Percentiles rank a stretch among this genome's conserved stretches.
These are phyloP conservation scores for Teinopalpus imperialis DNA, from an alignment of 2,888 invertebrate species.

Conservation along the genomic window DNA sequence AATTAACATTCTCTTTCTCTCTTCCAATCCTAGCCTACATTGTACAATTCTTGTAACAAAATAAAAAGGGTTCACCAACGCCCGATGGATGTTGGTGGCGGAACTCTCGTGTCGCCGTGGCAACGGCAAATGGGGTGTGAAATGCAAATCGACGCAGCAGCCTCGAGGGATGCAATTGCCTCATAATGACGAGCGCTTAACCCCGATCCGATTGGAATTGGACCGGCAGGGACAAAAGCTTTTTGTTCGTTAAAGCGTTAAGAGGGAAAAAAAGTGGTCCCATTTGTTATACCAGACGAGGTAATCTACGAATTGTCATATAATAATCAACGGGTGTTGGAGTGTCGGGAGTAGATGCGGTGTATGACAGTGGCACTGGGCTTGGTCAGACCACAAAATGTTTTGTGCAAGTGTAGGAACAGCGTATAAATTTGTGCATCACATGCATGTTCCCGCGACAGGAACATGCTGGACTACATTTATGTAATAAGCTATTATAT, in stretches of 20 bases:
- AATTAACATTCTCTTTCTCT: too few relatives aligned
- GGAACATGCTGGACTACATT: too few relatives aligned
- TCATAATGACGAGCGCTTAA: constrained; percentile 20
- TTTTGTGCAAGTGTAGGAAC: too few relatives aligned
- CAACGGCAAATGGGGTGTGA: constrained; percentile 18
- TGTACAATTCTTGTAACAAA: constrained; percentile 31
- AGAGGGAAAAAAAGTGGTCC: constrained; percentile 1
- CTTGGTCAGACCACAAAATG: too few relatives aligned
- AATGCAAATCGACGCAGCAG: constrained; percentile 21
- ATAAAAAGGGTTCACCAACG: not conserved
- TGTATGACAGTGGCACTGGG: too few relatives aligned
- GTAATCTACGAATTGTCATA: too few relatives aligned
- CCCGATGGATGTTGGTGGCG: constrained; percentile 38
- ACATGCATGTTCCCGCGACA: too few relatives aligned
- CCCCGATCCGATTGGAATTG: constrained; percentile 9
- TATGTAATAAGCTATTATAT: too few relatives aligned
- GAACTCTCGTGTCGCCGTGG: constrained; percentile 29
- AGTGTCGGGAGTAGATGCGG: too few relatives aligned
- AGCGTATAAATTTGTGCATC: too few relatives aligned
- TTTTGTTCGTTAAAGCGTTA: constrained; percentile 19
- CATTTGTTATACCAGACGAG: constrained; percentile 1
- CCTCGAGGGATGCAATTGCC: constrained; percentile 18
- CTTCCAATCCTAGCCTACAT: too few relatives aligned
- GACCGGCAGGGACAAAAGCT: constrained; percentile 7
- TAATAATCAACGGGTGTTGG: too few relatives aligned